Conservation (phyloP, 2,797 vertebrate genomes). For the Peromyscus melanophrys region DNA sequence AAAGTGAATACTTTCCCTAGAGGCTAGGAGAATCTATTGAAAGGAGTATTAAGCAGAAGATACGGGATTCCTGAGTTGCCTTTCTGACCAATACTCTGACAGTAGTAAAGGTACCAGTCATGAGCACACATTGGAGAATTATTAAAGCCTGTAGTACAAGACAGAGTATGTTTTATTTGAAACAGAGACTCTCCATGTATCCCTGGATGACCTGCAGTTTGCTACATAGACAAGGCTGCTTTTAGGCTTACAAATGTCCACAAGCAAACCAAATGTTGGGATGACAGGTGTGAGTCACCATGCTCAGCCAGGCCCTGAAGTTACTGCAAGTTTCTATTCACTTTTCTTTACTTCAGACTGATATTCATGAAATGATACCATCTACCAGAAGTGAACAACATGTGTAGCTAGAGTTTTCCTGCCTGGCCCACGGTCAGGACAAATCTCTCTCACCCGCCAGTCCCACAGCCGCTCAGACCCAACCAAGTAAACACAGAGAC, state of each 20-base stretch:
- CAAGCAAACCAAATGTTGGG: neutral
- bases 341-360: conserved; percentile 25
- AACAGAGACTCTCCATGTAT: neutral
- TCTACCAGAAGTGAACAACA: neutral
- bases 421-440: too few relatives aligned
- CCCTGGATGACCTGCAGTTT: neutral
- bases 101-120: neutral
- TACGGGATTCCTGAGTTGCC: neutral
- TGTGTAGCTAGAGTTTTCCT: too few relatives aligned
- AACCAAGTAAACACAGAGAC: too few relatives aligned
- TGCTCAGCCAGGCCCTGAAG: neutral
- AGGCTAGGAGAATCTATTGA: neutral
- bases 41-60: neutral
- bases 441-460: too few relatives aligned
- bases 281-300: neutral
- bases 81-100: neutral
- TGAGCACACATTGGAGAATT: neutral
- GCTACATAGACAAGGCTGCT: neutral
- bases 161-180: neutral
- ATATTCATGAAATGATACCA: neutral
- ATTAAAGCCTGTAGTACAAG: neutral
- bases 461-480: too few relatives aligned
- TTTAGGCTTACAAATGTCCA: neutral
- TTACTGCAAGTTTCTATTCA: neutral
- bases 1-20: neutral